phyloP scores from a whole-genome alignment of 1,140 invertebrate genomes.

The Cryptotermes secundus region DNA sequence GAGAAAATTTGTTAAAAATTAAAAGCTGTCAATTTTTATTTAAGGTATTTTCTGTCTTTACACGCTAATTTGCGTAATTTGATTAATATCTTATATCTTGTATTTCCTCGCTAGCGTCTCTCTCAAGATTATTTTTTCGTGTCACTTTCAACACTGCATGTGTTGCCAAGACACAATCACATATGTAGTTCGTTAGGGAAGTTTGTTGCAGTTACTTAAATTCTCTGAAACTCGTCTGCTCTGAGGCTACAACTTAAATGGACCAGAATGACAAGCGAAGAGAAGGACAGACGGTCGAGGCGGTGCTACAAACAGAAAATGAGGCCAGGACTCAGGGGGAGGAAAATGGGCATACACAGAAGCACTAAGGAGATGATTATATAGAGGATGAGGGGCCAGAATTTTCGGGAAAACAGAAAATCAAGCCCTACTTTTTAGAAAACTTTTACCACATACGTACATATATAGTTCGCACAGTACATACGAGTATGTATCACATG shows the following conservation, averaged over 20 bases:
- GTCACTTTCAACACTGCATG: neutral
- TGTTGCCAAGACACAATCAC: neutral
- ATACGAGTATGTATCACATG: too few species aligned
- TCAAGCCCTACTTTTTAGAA: too few species aligned
- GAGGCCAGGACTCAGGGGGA: neutral
- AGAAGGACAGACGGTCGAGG: neutral
- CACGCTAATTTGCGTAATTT: too few species aligned
- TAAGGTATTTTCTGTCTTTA: too few species aligned
- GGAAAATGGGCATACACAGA: neutral
- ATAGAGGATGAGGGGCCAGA: too few species aligned
- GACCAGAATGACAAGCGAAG: neutral
- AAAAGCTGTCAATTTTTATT: too few species aligned
- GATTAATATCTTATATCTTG: neutral
- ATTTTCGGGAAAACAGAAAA: too few species aligned
- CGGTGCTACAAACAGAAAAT: neutral
- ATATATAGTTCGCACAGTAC: too few species aligned
- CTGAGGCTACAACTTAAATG: neutral
- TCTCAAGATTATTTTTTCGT: neutral
- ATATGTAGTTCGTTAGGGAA: neutral
- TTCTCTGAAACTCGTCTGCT: neutral
- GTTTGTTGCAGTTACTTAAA: neutral
- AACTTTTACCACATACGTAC: too few species aligned
- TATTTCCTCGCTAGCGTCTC: neutral
- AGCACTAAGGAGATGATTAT: neutral
- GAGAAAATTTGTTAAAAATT: too few species aligned